phyloP scores from a whole-genome alignment of 2,113 vertebrate species.

The Charina bottae region DNA sequence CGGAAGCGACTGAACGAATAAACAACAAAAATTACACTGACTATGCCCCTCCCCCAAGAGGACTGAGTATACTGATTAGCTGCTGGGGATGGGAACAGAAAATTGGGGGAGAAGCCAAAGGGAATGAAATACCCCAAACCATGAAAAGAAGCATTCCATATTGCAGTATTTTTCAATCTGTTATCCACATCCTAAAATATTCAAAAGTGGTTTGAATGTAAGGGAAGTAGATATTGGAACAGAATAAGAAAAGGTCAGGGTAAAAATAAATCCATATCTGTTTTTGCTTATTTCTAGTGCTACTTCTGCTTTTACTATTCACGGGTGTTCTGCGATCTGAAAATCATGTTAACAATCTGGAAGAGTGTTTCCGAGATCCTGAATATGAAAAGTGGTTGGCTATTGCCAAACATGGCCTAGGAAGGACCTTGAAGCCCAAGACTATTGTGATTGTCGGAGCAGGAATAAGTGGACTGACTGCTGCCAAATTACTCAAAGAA shows the following conservation, averaged over 20 bases:
- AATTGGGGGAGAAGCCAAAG: background rate
- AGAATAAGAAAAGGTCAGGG: background rate
- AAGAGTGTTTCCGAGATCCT: conserved; percentile 52
- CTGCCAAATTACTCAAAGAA: conserved; percentile 56
- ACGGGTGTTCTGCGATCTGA: too few species aligned
- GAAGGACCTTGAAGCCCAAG: background rate
- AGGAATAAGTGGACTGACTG: conserved; percentile 60
- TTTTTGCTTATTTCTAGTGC: background rate
- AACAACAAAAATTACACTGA: too few species aligned
- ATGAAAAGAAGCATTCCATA: background rate
- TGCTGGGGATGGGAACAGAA: background rate
- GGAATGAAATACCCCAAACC: background rate
- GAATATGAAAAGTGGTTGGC: conserved; percentile 56
- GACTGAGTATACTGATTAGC: background rate
- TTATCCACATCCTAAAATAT: background rate
- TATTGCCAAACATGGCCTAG: conserved; percentile 37
- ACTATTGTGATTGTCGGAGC: conserved; percentile 60
- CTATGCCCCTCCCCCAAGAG: background rate
- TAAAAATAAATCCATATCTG: background rate
- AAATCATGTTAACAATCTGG: background rate
- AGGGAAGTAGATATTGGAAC: background rate
- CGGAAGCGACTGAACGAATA: too few species aligned
- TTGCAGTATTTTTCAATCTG: background rate
- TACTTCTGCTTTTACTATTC: background rate
- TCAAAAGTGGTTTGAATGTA: background rate